Evolutionary conservation across 2,888 invertebrate genomes (phyloP).

Genomic region (Pediacus dermestoides): DNA sequence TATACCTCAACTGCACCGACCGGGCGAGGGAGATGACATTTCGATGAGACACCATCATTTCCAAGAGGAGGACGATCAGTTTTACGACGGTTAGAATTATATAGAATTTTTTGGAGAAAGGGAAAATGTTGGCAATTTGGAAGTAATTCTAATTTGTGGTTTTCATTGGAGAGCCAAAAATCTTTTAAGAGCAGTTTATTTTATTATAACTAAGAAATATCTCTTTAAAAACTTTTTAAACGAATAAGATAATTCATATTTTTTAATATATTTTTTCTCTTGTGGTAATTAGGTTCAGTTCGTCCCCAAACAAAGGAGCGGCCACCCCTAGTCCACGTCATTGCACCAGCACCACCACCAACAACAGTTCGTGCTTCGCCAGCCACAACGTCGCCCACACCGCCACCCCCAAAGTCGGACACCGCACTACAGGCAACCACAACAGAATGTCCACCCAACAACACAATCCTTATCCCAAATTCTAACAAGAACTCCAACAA

Average conservation of each 20-base stretch:
- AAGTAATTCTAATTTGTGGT: too few species aligned
- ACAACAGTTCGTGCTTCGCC: conserved; percentile 35
- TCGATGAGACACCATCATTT: conserved; percentile 87
- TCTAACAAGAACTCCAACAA: conserved; percentile 58
- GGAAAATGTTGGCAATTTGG: too few species aligned
- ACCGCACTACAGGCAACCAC: conserved; percentile 54
- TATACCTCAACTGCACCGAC: conserved; percentile 80
- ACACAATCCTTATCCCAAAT: conserved; percentile 48
- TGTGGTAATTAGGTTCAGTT: conserved; percentile 60
- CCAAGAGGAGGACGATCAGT: conserved; percentile 73
- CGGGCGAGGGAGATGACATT: conserved; percentile 72
- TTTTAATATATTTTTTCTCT: conserved; percentile 3
- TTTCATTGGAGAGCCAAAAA: too few species aligned
- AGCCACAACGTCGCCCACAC: conserved; percentile 48
- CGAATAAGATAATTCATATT: too few species aligned
- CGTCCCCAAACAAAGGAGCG: conserved; percentile 67
- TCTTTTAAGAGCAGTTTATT: too few species aligned
- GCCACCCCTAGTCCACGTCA: conserved; percentile 59
- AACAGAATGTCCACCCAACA: conserved; percentile 74
- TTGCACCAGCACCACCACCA: conserved; percentile 51
- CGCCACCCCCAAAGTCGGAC: conserved; percentile 53
- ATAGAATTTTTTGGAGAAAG: too few species aligned
- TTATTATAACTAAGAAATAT: too few species aligned
- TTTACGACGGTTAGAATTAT: conserved; percentile 66
- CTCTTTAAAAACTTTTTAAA: too few species aligned